Evolutionary conservation across 2,113 vertebrate species (phyloP), one percentile per base, ranked within the genome.

Genomic region (Otocyon megalotis): DNA sequence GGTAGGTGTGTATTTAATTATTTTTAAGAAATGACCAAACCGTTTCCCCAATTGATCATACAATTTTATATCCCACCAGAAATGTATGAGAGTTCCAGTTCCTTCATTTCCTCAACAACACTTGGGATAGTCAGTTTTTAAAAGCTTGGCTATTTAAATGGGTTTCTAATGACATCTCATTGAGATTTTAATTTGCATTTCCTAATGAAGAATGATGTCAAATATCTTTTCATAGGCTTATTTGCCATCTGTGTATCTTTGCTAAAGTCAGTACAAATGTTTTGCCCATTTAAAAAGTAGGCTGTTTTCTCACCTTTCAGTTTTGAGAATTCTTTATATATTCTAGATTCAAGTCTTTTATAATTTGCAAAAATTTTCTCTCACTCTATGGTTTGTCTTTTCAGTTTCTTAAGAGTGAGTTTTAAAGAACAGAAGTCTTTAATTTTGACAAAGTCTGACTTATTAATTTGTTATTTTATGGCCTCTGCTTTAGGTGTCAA

Each of bases 251-350:
- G 3, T 19, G 35, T 93, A 56, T 77, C 79, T 79, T 81, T 65
- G 43, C 11, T 77, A 37, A 93, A 92, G 35, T 65, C 48, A 86
- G 20, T 20, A 65, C 26, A 86, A 92, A 56, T 22, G 19, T 71
- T 90, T 82, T 82, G 30, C 0, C 26, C 17, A 76, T 37, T 83
- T 43, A 7, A 43, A 56, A 63, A 76, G 24, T 58, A 32, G 19
- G 6, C 37, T 56, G 37, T 8, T 86, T 72, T 84, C 7, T 71
- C 81, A 37, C 63, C 50, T 32, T 19, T 54, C 67, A 90, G 4
- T 82, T 94, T 97, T 82, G 83, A 88, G 53, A 80, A 63, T 80
- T 85, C 6, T 53, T 77, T 71, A 72, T 56, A 26, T 65, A 93
- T 56, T 77, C 63, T 93, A 16, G 12, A 26, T 85, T 19, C 9